Base-by-base conservation (phyloP, 2,888 invertebrate genomes). In the Brassicogethes aeneus region DNA sequence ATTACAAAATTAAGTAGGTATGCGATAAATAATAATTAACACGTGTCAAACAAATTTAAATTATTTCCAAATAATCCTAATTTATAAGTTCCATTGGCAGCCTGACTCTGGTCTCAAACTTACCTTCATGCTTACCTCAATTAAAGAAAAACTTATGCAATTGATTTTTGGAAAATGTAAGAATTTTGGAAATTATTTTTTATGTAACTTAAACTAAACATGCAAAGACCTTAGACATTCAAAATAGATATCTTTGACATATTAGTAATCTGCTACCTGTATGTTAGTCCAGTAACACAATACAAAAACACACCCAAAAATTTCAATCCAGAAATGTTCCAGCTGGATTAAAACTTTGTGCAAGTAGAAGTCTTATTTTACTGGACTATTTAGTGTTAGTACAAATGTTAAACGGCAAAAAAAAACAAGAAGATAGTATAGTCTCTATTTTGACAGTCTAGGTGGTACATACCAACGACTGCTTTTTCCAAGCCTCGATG, bases 401-500 rank as follows among this genome's bases (percentile, higher is more conserved):
- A 3, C 10, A 32, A n/a, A 16, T 3, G 2, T 17, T 32, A 32
- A 12, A 5, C 5, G 3, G 12, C 7, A 12, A 10, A 32, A 12
- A 32, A 12, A 10, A 32, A 32, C 7, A 32, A 32, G 12, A 32
- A 5, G 12, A 32, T 10, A 12, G 32, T 32, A 12, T 12, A 10
- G 32, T 3, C 14, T 32, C 32, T 32, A 46, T 51, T 47, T 51
- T 49, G 51, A 57, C 48, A 50, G 55, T 54, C 56, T 52, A 53
- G 57, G 56, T 44, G 52, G 61, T 69, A 69, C 69, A 79, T 85
- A 94, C 95, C 90, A 85, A 82, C 47, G 90, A 86, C 77, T 92
- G 90, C 77, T 90, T 94, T 76, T 88, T 90, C 96, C 95, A 95
- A 68, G 87, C 82, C 75, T 94, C 93, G 73, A 96, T 90, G 79